Evolutionary conservation across 2,113 vertebrate genomes (phyloP).

Genomic region (Entelurus aequoreus): DNA sequence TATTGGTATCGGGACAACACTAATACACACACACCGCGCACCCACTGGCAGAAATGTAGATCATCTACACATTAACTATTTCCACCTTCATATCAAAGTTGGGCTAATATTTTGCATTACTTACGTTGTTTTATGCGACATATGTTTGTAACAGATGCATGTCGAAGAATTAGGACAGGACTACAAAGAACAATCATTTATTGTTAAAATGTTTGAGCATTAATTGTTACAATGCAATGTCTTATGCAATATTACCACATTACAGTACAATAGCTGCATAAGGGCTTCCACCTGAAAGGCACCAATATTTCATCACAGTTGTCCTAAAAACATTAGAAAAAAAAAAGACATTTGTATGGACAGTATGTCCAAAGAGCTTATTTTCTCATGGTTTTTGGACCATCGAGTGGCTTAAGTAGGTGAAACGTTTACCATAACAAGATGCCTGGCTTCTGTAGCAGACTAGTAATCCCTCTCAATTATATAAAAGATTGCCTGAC

Average conservation of each 20-base stretch:
- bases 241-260: slow-evolving; percentile 48
- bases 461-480: slow-evolving; percentile 23
- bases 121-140: neutral
- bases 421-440: slow-evolving; percentile 9
- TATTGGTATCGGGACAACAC: too few species aligned
- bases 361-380: slow-evolving; percentile 4
- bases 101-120: too few species aligned
- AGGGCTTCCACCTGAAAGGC: slow-evolving; percentile 55
- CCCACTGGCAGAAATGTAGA: too few species aligned
- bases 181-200: slow-evolving; percentile 48
- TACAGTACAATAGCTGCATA: slow-evolving; percentile 57
- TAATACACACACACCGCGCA: too few species aligned
- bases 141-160: neutral
- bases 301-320: slow-evolving; percentile 58
- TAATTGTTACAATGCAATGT: slow-evolving; percentile 46
- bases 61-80: too few species aligned
- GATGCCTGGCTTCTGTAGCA: slow-evolving; percentile 33
- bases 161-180: neutral
- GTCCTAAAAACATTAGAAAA: slow-evolving; percentile 31
- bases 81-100: too few species aligned
- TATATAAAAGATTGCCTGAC: slow-evolving; percentile 43
- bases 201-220: slow-evolving; percentile 48
- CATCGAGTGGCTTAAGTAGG: slow-evolving; percentile 35
- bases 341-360: neutral
- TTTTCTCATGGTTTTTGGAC: slow-evolving; percentile 10